A percentile compares a stretch with the other conserved stretches of the same genome.
Evolutionary conservation across 2,888 invertebrate genomes (phyloP).

Genomic region (Leptopilina drosophilae): DNA sequence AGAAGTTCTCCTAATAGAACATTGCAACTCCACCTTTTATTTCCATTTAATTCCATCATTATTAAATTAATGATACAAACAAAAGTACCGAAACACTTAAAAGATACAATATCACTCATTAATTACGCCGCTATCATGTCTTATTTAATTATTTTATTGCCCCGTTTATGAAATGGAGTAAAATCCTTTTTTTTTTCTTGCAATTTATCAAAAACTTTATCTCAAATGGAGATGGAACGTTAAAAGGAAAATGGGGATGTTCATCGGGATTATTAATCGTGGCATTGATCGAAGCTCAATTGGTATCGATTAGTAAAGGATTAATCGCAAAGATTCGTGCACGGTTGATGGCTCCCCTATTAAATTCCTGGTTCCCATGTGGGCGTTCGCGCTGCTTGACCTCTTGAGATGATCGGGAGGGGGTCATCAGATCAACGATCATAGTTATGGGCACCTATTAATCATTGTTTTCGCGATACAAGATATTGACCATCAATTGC

Average conservation of each 20-base stretch:
- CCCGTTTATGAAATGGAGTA: neutral
- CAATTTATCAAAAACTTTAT: constrained; percentile 36
- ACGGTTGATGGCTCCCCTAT: constrained; percentile 53
- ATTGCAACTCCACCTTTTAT: too few species aligned
- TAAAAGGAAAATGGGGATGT: constrained; percentile 22
- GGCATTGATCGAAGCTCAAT: constrained; percentile 38
- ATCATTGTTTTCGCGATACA: constrained; percentile 58
- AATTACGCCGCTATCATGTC: constrained; percentile 2
- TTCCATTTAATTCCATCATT: too few species aligned
- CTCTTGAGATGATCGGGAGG: constrained; percentile 63
- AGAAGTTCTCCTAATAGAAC: too few species aligned
- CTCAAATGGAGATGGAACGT: neutral
- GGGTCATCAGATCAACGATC: constrained; percentile 72
- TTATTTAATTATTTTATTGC: constrained; percentile 24
- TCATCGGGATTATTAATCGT: constrained; percentile 35
- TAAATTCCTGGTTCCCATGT: constrained; percentile 63
- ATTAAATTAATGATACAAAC: too few species aligned
- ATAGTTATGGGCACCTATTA: constrained; percentile 68
- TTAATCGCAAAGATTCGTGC: constrained; percentile 48
- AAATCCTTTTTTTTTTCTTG: neutral
- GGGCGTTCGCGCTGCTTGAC: constrained; percentile 65
- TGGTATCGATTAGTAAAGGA: constrained; percentile 41
- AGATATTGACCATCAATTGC: constrained; percentile 54
- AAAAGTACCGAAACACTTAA: too few species aligned
- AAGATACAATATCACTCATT: neutral